Base-by-base conservation (phyloP, 2,797 vertebrate genomes). In the Choloepus didactylus region DNA sequence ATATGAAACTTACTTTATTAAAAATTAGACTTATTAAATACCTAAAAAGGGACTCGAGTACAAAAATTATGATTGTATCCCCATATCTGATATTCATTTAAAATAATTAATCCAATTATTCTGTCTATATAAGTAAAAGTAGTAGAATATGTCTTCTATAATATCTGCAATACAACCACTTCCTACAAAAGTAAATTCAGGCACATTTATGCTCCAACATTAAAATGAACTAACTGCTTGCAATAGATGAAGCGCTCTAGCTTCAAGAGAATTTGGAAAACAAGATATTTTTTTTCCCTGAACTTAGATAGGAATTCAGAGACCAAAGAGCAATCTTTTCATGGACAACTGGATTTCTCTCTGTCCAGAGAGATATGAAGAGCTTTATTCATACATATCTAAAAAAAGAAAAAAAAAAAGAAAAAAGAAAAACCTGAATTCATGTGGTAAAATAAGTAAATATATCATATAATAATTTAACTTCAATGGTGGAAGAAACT, bases 1-100 rank as follows among this genome's bases (percentile, higher is more conserved):
- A 75, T 15, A 90, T 49, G 38, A 15, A 95, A 79, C 14, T 79
- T 87, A 23, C 5, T 93, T 95, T 92, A 95, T 79, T 95, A 87
- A 96, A 94, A 95, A 72, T 59, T 27, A 80, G 38, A 21, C 31
- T 75, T 87, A 64, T 35, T 9, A 64, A 89, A 62, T 70, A 60
- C 1, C 23, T 87, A 21, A 87, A 94, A 94, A 62, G 9, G 6
- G 2, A 77, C 31, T 54, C 8, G 51, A 72, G 3, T 62, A 76
- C 31, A 16, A 91, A 96, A 95, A 87, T 91, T 62, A 95, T 93
- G 16, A 91, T 54, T 67, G 54, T 66, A 38, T 2, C 2, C 29
- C 87, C 93, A 87, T 94, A 86, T 85, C 90, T 70, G 70, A 79
- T 88, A 70, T 5, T 2, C 7, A 90, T 79, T 89, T 67, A 79